A percentile compares a stretch with the other conserved stretches of the same genome.
Evolutionary conservation across 2,888 invertebrate genomes (phyloP).

Genomic region (Melanargia galathea): DNA sequence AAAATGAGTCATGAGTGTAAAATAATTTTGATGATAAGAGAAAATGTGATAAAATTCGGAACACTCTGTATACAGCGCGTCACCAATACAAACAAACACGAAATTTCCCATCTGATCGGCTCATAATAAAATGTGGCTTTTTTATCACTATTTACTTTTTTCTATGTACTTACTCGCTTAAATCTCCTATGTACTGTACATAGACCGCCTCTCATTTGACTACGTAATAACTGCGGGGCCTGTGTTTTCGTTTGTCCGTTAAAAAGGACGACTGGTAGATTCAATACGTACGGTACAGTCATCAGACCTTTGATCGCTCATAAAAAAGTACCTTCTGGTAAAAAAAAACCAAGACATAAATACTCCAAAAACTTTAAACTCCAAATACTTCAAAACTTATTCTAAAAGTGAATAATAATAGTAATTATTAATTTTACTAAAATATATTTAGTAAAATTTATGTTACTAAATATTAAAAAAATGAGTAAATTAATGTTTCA

Average conservation of each 20-base stretch:
- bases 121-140: slow-evolving; percentile 81
- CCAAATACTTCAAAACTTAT: no score
- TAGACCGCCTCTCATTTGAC: slow-evolving; percentile 45
- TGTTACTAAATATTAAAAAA: no score
- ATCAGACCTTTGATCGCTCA: background rate
- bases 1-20: no score
- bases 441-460: no score
- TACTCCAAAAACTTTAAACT: no score
- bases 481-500: no score
- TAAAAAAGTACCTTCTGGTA: background rate
- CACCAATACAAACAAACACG: slow-evolving; percentile 61
- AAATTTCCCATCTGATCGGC: slow-evolving; percentile 68
- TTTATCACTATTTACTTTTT: slow-evolving; percentile 81
- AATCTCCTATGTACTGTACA: slow-evolving; percentile 54
- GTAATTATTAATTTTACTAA: no score
- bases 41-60: slow-evolving; percentile 39
- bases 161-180: slow-evolving; percentile 67
- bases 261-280: background rate
- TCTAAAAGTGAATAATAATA: no score
- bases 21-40: slow-evolving; percentile 46
- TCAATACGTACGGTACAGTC: background rate
- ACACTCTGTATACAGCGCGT: slow-evolving; percentile 57
- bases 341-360: no score
- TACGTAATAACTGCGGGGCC: slow-evolving; percentile 34
- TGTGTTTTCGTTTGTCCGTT: slow-evolving; percentile 24